Conservation (phyloP, 1,140 invertebrate genomes). For the Oryzaephilus surinamensis region DNA sequence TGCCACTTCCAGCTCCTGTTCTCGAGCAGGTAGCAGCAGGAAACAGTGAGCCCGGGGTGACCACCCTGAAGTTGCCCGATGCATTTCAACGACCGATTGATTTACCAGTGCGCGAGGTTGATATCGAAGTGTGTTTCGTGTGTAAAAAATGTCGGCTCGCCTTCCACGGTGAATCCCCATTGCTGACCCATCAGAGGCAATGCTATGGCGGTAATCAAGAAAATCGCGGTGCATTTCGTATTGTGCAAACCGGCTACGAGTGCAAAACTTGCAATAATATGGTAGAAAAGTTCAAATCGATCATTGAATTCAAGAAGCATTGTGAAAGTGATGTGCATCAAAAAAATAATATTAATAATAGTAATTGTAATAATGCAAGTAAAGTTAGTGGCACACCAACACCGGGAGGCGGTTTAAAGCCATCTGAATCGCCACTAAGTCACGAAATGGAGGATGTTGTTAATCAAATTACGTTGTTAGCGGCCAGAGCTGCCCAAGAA, state of each 20-base stretch:
- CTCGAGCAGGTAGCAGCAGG: conserved; percentile 56
- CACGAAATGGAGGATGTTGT: conserved; percentile 76
- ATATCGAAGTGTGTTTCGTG: conserved; percentile 70
- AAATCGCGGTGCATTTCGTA: conserved; percentile 49
- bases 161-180: conserved; percentile 60
- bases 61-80: conserved; percentile 51
- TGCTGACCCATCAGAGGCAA: conserved; percentile 60
- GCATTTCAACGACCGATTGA: conserved; percentile 29
- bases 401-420: too few species aligned
- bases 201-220: conserved; percentile 56
- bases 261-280: conserved; percentile 58
- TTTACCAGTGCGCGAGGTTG: conserved; percentile 45
- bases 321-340: conserved; percentile 48
- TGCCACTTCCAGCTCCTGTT: conserved; percentile 51
- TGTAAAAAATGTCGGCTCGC: conserved; percentile 79
- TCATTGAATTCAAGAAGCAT: conserved; percentile 55
- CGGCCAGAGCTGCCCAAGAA: conserved; percentile 55
- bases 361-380: conserved; percentile 20
- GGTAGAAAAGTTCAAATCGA: conserved; percentile 48
- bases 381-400: too few species aligned
- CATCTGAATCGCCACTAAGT: conserved; percentile 47
- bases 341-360: conserved; percentile 32
- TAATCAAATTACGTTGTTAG: conserved; percentile 68
- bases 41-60: conserved; percentile 52
- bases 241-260: conserved; percentile 58